Percentiles rank a stretch among this genome's conserved stretches.
These are phyloP conservation scores for Opisthograptis luteolata DNA, from an alignment of 2,888 invertebrate genomes.

Conservation along the genomic window DNA sequence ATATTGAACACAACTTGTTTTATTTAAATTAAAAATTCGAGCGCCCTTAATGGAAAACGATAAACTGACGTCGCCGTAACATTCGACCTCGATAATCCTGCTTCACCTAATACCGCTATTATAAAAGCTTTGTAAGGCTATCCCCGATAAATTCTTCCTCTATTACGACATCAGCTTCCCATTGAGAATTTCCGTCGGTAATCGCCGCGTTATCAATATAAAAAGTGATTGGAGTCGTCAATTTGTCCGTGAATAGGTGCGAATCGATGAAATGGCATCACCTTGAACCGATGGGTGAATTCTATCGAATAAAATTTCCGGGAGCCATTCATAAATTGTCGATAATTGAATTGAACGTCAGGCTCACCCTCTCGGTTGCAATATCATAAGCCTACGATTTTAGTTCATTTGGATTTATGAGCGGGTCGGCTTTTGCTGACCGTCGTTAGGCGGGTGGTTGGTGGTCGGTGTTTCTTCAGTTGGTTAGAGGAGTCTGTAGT, in stretches of 20 bases:
- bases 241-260: constrained; percentile 56
- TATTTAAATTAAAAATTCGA: too few relatives aligned
- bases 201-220: constrained; percentile 49
- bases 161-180: constrained; percentile 46
- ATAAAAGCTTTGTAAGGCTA: constrained; percentile 38
- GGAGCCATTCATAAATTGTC: constrained; percentile 74
- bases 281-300: constrained; percentile 62
- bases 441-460: constrained; percentile 3
- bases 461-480: not conserved
- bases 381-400: constrained; percentile 66
- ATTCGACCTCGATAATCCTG: constrained; percentile 37
- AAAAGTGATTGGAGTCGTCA: constrained; percentile 49
- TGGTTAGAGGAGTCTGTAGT: not conserved
- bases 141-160: constrained; percentile 45
- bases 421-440: constrained; percentile 7
- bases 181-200: constrained; percentile 44
- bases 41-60: too few relatives aligned
- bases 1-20: too few relatives aligned
- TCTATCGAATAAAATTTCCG: constrained; percentile 71
- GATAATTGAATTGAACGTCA: constrained; percentile 76
- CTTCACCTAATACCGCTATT: constrained; percentile 33
- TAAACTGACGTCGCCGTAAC: constrained; percentile 34
- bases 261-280: constrained; percentile 67
- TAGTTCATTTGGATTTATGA: constrained; percentile 61
- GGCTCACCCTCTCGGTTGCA: constrained; percentile 57